A percentile compares a stretch with the other conserved stretches of the same genome.
phyloP scores from a whole-genome alignment of 2,113 vertebrate genomes.

The Penelope pileata region DNA sequence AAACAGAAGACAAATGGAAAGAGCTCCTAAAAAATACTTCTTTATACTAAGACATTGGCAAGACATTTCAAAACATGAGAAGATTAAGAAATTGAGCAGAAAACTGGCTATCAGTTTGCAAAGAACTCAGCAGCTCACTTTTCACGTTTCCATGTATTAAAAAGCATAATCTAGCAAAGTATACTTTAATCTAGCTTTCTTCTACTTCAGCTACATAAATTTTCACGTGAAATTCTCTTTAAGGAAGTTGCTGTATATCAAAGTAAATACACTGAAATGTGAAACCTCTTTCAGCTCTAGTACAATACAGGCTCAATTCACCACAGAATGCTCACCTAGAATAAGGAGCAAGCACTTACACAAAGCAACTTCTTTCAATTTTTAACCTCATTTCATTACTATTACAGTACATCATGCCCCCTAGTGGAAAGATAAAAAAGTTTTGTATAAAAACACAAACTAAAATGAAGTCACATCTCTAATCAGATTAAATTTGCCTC shows the following conservation, averaged over 20 bases:
- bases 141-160: not conserved
- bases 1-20: not conserved
- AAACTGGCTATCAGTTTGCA: not conserved
- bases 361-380: not conserved
- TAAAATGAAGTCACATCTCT: not conserved
- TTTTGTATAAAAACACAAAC: not conserved
- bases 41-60: not conserved
- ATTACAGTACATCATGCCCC: slow-evolving; percentile 22
- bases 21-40: not conserved
- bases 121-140: not conserved
- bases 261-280: not conserved
- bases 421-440: slow-evolving; percentile 34
- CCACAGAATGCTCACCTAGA: not conserved
- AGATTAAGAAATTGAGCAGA: not conserved
- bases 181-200: not conserved
- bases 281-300: not conserved
- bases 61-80: not conserved
- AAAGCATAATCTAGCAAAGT: not conserved
- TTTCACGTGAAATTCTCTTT: not conserved
- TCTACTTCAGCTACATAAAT: not conserved
- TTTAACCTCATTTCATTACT: not conserved
- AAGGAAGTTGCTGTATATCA: not conserved
- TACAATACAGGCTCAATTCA: not conserved
- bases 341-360: not conserved
- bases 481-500: not conserved